phyloP scores from a whole-genome alignment of 2,797 vertebrate species.

The Bucorvus abyssinicus region DNA sequence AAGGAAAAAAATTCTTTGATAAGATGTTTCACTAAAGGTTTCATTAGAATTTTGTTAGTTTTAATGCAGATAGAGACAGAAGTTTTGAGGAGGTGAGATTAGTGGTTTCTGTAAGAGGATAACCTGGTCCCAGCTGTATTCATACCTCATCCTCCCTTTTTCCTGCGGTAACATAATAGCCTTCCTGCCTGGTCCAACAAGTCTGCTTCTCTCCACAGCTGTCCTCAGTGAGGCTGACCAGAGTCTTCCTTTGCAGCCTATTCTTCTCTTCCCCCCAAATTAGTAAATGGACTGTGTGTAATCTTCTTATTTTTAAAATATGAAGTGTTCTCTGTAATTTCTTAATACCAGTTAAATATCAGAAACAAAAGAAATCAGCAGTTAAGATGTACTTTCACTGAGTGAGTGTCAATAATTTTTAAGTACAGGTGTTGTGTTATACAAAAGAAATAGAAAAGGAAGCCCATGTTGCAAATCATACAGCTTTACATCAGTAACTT shows the following conservation, averaged over 20 bases:
- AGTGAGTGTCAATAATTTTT: background rate
- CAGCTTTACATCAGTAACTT: background rate
- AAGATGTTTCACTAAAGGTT: background rate
- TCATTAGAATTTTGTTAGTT: background rate
- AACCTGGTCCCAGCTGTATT: fast-evolving
- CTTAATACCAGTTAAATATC: background rate
- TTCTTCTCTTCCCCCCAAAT: background rate
- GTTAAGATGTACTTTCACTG: background rate
- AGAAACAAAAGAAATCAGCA: background rate
- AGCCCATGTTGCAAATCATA: background rate
- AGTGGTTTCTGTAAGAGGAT: background rate
- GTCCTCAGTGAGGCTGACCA: background rate
- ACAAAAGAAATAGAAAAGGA: background rate
- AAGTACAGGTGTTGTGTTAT: background rate
- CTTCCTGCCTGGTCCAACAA: background rate
- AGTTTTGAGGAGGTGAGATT: background rate
- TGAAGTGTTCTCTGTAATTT: background rate
- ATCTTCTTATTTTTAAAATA: background rate
- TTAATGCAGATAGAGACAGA: background rate
- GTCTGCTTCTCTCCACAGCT: background rate
- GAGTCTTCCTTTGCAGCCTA: background rate
- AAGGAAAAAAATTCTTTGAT: background rate
- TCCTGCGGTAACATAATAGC: background rate
- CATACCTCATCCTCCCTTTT: background rate
- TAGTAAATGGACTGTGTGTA: background rate